Evolutionary conservation across 2,888 invertebrate species (phyloP), one percentile per base, ranked within the genome.

Genomic region (Parochlus steinenii): DNA sequence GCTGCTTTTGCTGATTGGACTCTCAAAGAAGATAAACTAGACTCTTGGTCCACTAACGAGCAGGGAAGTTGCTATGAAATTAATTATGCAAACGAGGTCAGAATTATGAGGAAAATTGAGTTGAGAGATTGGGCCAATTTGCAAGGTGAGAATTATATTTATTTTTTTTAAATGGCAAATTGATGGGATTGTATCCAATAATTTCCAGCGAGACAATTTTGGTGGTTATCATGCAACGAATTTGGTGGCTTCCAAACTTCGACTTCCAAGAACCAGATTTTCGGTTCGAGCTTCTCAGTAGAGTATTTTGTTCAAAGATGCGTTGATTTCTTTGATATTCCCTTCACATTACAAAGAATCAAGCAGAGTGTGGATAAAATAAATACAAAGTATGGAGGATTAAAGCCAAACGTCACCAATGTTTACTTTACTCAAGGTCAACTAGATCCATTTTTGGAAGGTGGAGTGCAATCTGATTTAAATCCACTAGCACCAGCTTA

Each of bases 221-320:
- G 63, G 0, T 80, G 77, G 51, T 82, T 82, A 55, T 74, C 75
- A 0, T 85, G 85, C 52, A 72, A 70, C 28, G 80, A 85, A 56
- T 80, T 71, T 54, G 83, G 81, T 30, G 81, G 71, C 59, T 79
- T 66, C 53, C 79, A 79, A 57, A 71, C 75, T 5, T 70, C 77
- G 1, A 65, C 58, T 43, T 62, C 66, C 23, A 41, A 50, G 2
- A 47, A 54, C 1, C 67, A 70, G 31, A 69, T 73, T 1, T 79
- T 78, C 59, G 64, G 65, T 1, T 46, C 51, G 29, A 49, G 55
- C 1, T 54, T 67, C 7, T 62, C 65, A 0, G 34, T 69, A 11
- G 56, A 60, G 29, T 69, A 61, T 49, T 68, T 58, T 18, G 41
- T 44, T 3, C 34, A 47, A 3, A n/a, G 50, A 4, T 57, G 56